Conservation (phyloP, 2,888 invertebrate genomes). For the Disparrhopalites patrizii region DNA sequence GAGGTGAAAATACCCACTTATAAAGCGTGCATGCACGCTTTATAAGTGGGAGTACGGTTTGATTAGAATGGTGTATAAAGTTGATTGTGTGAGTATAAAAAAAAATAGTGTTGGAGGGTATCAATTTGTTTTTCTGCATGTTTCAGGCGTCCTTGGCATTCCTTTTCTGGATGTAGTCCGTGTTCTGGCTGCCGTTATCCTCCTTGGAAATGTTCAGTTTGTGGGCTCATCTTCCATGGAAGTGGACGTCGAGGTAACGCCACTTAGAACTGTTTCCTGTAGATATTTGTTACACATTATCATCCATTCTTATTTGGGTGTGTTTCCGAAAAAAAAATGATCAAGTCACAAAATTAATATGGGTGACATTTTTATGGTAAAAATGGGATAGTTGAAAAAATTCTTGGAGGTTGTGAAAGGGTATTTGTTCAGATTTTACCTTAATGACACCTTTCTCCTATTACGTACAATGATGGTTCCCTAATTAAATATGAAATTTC, state of each 20-base stretch:
- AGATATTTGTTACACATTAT: too few species aligned
- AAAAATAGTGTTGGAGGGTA: too few species aligned
- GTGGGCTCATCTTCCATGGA: slow-evolving; percentile 62
- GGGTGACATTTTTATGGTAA: too few species aligned
- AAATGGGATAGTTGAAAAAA: too few species aligned
- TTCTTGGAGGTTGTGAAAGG: too few species aligned
- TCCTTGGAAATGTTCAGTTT: slow-evolving; percentile 89
- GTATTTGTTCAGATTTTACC: too few species aligned
- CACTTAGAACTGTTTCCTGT: background rate
- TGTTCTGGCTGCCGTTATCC: slow-evolving; percentile 81
- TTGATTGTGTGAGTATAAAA: background rate
- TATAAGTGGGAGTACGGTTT: background rate
- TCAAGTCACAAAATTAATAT: too few species aligned
- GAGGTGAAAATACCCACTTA: background rate
- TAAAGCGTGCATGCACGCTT: background rate
- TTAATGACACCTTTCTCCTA: too few species aligned
- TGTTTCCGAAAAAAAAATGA: too few species aligned
- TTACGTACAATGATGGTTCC: too few species aligned
- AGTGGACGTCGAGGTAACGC: slow-evolving; percentile 51
- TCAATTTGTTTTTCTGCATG: background rate
- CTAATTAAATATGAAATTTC: too few species aligned
- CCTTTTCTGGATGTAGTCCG: slow-evolving; percentile 90
- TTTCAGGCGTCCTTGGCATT: slow-evolving; percentile 73
- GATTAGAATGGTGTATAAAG: background rate
- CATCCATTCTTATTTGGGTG: too few species aligned